phyloP scores from a whole-genome alignment of 2,113 vertebrate species.

The Lepus europaeus region DNA sequence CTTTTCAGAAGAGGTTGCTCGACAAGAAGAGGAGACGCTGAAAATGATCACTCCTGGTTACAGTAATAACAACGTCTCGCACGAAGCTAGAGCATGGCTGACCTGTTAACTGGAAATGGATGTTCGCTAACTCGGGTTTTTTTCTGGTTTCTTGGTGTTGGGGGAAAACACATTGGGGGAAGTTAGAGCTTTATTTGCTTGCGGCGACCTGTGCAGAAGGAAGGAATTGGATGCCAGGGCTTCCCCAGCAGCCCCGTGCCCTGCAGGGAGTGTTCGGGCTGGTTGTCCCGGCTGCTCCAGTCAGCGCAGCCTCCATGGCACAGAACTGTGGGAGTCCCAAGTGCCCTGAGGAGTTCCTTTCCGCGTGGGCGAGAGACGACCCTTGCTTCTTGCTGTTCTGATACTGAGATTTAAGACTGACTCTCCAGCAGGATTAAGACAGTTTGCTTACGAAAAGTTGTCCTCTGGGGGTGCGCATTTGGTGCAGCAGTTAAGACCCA shows the following conservation, averaged over 20 bases:
- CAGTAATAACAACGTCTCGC: not conserved
- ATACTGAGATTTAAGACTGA: not conserved
- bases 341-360: not conserved
- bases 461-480: too few species aligned
- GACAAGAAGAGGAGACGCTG: constrained; percentile 14
- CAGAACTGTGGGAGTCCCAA: not conserved
- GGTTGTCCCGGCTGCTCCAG: not conserved
- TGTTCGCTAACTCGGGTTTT: not conserved
- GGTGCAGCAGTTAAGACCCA: too few species aligned
- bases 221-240: not conserved
- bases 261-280: not conserved
- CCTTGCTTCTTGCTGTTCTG: not conserved
- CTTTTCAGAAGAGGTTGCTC: constrained; percentile 14
- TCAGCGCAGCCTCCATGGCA: not conserved
- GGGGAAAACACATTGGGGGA: not conserved
- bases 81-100: not conserved
- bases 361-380: not conserved
- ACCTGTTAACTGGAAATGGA: not conserved
- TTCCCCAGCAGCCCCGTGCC: not conserved
- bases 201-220: not conserved
- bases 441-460: not conserved
- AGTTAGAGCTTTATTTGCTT: constrained; percentile 18
- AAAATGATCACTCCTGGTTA: constrained; percentile 21
- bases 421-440: not conserved
- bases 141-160: not conserved